phyloP scores from a whole-genome alignment of 1,140 invertebrate genomes.

The Meloidogyne exigua region DNA sequence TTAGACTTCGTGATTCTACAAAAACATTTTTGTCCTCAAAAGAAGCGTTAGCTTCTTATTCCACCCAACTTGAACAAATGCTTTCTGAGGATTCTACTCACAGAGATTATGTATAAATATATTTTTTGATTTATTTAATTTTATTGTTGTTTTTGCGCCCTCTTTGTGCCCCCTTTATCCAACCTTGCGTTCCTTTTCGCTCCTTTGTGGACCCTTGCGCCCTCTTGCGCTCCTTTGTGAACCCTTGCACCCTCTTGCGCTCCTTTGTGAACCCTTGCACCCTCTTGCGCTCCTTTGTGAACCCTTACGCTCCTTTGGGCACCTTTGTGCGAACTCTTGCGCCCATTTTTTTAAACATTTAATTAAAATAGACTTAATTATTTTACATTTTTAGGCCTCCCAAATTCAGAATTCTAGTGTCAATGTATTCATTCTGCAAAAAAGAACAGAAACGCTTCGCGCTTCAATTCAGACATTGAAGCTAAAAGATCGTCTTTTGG shows the following conservation, averaged over 20 bases:
- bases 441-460: conserved; percentile 6
- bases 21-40: neutral
- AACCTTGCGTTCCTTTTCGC: too few relatives aligned
- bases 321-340: too few relatives aligned
- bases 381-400: conserved; percentile 32
- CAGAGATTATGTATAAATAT: conserved; percentile 30
- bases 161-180: too few relatives aligned
- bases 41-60: neutral
- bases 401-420: conserved; percentile 33
- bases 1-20: conserved; percentile 19
- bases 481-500: neutral
- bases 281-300: too few relatives aligned
- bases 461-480: conserved; percentile 20
- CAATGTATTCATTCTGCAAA: conserved; percentile 12
- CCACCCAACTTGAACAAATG: conserved; percentile 19
- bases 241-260: too few relatives aligned
- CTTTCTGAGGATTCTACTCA: conserved; percentile 25
- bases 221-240: too few relatives aligned
- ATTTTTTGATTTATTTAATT: neutral
- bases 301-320: too few relatives aligned
- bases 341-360: too few relatives aligned
- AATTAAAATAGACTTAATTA: too few relatives aligned
- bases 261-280: too few relatives aligned
- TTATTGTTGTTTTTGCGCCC: too few relatives aligned
- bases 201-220: too few relatives aligned